A percentile compares a stretch with the other conserved stretches of the same genome.
Evolutionary conservation across 1,140 invertebrate species (phyloP).

Genomic region (Zaprionus gabonicus): DNA sequence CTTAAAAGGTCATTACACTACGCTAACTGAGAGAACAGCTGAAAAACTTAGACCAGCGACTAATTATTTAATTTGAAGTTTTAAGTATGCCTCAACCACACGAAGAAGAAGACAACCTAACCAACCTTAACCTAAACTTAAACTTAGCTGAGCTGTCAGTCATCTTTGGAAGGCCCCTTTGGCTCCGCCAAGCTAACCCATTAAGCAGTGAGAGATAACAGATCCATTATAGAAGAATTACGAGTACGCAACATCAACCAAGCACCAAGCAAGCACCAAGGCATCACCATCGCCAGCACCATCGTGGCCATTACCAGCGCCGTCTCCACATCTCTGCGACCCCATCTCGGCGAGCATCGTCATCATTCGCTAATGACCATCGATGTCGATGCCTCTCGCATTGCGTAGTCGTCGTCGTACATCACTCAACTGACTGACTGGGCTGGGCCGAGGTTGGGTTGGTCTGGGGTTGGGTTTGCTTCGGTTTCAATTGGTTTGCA

Average conservation of each 20-base stretch:
- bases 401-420: slow-evolving; percentile 62
- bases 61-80: slow-evolving; percentile 83
- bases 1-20: slow-evolving; percentile 82
- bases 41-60: slow-evolving; percentile 72
- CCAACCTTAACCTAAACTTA: slow-evolving; percentile 8
- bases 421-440: slow-evolving; percentile 61
- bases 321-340: not conserved
- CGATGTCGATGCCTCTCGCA: slow-evolving; percentile 59
- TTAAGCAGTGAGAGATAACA: slow-evolving; percentile 78
- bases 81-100: slow-evolving; percentile 63
- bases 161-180: slow-evolving; percentile 37
- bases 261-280: slow-evolving; percentile 1
- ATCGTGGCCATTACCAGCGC: not conserved
- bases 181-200: slow-evolving; percentile 59
- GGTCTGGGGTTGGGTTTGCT: slow-evolving; percentile 4
- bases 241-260: slow-evolving; percentile 73
- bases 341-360: slow-evolving; percentile 49
- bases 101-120: slow-evolving; percentile 1
- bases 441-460: slow-evolving; percentile 4
- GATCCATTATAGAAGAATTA: slow-evolving; percentile 83
- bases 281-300: slow-evolving; percentile 19
- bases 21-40: not conserved
- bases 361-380: slow-evolving; percentile 81
- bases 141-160: slow-evolving; percentile 62
- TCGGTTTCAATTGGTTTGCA: not conserved